These are phyloP conservation scores for Sussaba pulchella DNA, from an alignment of 2,888 invertebrate genomes.

Conservation along the genomic window DNA sequence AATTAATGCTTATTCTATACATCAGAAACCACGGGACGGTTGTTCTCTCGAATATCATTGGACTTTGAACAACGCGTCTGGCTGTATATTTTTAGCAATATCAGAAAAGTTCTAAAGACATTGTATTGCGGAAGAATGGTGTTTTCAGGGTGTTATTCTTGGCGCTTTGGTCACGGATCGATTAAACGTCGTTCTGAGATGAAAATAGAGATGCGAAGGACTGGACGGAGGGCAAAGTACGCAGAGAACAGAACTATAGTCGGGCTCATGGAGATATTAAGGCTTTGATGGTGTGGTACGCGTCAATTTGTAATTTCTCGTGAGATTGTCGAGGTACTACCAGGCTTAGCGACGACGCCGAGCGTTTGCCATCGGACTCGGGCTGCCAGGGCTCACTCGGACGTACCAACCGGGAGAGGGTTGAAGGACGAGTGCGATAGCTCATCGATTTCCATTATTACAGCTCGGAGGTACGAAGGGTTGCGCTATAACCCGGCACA, in stretches of 20 bases:
- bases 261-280: not conserved
- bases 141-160: not conserved
- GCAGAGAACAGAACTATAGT: not conserved
- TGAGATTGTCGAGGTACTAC: slow-evolving; percentile 60
- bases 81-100: too few species aligned
- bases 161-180: slow-evolving; percentile 22
- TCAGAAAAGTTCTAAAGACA: too few species aligned
- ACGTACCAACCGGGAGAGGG: slow-evolving; percentile 2
- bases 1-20: too few species aligned
- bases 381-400: slow-evolving; percentile 36
- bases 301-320: slow-evolving; percentile 59
- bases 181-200: slow-evolving; percentile 37
- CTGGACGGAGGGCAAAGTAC: not conserved
- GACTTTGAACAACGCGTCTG: too few species aligned
- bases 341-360: slow-evolving; percentile 62
- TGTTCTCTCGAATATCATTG: too few species aligned
- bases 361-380: slow-evolving; percentile 58
- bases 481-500: slow-evolving; percentile 27
- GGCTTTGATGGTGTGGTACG: slow-evolving; percentile 19
- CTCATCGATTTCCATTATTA: slow-evolving; percentile 79
- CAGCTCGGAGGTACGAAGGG: slow-evolving; percentile 45
- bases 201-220: slow-evolving; percentile 5
- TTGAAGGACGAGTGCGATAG: slow-evolving; percentile 59
- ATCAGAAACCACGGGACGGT: too few species aligned
- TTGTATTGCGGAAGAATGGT: too few species aligned